Evolutionary conservation across 2,113 vertebrate species (phyloP).

Genomic region (Tachysurus vachellii): DNA sequence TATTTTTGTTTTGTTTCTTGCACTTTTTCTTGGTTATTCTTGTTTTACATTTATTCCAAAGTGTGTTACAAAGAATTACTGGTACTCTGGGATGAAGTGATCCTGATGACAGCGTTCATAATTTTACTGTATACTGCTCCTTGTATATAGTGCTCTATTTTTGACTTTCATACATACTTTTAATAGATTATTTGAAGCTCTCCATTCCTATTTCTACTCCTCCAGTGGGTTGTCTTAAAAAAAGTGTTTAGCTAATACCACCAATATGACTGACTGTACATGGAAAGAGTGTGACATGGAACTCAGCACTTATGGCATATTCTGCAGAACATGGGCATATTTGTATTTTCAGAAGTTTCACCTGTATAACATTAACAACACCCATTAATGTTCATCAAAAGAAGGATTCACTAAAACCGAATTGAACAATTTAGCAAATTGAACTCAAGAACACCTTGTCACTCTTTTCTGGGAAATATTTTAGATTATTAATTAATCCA

Average conservation of each 20-base stretch:
- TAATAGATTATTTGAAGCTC: constrained; percentile 1
- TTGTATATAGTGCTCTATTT: not conserved
- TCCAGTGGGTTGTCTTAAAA: not conserved
- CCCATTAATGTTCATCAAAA: too few relatives aligned
- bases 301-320: not conserved
- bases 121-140: constrained; percentile 24
- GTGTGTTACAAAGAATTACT: constrained; percentile 10
- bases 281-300: not conserved
- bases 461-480: too few relatives aligned
- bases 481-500: too few relatives aligned
- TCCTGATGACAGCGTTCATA: not conserved
- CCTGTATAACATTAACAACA: not conserved
- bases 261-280: not conserved
- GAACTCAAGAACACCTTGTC: too few relatives aligned
- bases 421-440: too few relatives aligned
- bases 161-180: not conserved
- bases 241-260: not conserved
- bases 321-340: not conserved
- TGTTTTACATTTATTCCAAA: not conserved
- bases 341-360: not conserved
- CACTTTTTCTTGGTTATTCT: not conserved
- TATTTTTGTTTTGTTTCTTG: not conserved
- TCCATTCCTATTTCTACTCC: not conserved
- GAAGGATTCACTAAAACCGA: too few relatives aligned
- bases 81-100: constrained; percentile 14